These are phyloP conservation scores for Parauchenoglanis ngamensis DNA, from an alignment of 2,797 vertebrate species.

Conservation along the genomic window DNA sequence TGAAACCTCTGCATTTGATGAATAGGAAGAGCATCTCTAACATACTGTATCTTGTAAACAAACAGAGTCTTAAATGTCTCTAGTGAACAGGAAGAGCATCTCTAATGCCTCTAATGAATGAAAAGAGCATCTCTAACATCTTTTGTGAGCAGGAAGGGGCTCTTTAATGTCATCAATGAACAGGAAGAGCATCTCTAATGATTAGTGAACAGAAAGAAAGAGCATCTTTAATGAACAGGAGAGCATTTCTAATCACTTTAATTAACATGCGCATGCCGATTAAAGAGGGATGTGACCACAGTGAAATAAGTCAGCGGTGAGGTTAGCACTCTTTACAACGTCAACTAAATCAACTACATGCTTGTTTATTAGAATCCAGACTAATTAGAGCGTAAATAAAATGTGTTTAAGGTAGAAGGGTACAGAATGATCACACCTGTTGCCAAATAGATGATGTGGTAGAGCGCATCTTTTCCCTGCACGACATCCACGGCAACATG, in stretches of 20 bases:
- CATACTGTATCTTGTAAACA: background rate
- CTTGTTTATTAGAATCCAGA: background rate
- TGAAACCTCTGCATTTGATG: background rate
- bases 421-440: conserved; percentile 78
- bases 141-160: background rate
- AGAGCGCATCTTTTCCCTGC: conserved; percentile 90
- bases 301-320: background rate
- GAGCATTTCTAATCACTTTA: background rate
- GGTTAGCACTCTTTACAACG: background rate
- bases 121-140: background rate
- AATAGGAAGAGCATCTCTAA: background rate
- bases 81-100: background rate
- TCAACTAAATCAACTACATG: background rate
- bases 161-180: background rate
- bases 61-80: background rate
- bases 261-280: background rate
- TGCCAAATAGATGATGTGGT: conserved; percentile 94
- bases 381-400: background rate
- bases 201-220: background rate
- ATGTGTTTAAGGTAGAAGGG: background rate
- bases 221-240: conserved; percentile 6
- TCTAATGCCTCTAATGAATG: background rate
- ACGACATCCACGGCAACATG: conserved; percentile 94
- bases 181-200: background rate
- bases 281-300: background rate